A percentile compares a stretch with the other conserved stretches of the same genome.
Conservation (phyloP, 2,113 vertebrate genomes). For the Panthera tigris region DNA sequence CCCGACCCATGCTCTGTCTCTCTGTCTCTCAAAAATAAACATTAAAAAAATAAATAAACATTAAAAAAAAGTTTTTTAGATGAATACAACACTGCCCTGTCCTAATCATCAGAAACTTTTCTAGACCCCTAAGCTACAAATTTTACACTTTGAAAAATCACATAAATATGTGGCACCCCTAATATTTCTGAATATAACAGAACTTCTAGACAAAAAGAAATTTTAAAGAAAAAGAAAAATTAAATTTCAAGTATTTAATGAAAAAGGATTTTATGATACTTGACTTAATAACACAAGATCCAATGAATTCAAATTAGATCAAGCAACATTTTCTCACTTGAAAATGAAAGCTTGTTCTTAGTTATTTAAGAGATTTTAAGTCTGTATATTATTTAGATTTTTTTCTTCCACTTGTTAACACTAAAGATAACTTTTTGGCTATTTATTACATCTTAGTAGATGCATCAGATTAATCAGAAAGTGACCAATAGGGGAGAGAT, state of each 20-base stretch:
- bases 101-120: not conserved
- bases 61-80: not conserved
- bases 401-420: slow-evolving; percentile 20
- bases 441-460: slow-evolving; percentile 3
- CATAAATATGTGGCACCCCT: not conserved
- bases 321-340: slow-evolving; percentile 37
- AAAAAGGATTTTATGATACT: not conserved
- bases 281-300: not conserved
- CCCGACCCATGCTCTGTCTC: too few relatives aligned
- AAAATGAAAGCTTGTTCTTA: slow-evolving; percentile 7
- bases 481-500: not conserved
- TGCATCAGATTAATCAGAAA: slow-evolving; percentile 10
- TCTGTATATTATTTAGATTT: not conserved
- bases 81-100: not conserved
- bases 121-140: not conserved
- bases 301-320: not conserved
- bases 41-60: too few relatives aligned
- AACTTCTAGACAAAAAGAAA: not conserved
- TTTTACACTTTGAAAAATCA: not conserved
- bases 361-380: slow-evolving; percentile 9
- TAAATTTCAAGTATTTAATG: not conserved
- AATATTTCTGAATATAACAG: not conserved
- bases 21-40: too few relatives aligned
- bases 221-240: not conserved
- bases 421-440: not conserved